These are phyloP conservation scores for Dusona sp. DNA, from an alignment of 2,888 invertebrate species.

Conservation along the genomic window DNA sequence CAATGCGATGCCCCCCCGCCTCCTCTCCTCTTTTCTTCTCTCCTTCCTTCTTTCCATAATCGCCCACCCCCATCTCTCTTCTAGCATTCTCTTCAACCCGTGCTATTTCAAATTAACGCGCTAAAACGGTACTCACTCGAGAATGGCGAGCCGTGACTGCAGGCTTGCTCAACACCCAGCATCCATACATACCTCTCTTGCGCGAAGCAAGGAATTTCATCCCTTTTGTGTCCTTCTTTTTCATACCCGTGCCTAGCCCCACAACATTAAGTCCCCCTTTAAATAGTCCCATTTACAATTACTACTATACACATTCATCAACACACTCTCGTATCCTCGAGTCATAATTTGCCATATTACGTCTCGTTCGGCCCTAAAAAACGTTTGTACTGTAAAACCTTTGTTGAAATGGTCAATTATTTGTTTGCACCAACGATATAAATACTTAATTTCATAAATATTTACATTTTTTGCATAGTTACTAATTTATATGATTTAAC, in stretches of 20 bases:
- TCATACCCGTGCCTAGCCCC: not conserved
- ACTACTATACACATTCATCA: not conserved
- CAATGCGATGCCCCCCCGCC: constrained; percentile 57
- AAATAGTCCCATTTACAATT: constrained; percentile 3
- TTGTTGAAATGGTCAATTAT: not conserved
- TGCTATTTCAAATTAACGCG: constrained; percentile 61
- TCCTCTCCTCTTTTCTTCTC: constrained; percentile 10
- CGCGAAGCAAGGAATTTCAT: constrained; percentile 30
- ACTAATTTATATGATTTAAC: not conserved
- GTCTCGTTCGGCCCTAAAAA: not conserved
- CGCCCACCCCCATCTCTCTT: not conserved
- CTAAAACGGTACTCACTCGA: constrained; percentile 62
- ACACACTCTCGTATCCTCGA: not conserved
- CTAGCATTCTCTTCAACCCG: constrained; percentile 3
- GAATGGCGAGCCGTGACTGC: constrained; percentile 22
- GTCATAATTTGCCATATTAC: not conserved
- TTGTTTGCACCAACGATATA: not conserved
- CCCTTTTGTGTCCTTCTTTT: constrained; percentile 6
- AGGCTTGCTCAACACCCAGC: constrained; percentile 5
- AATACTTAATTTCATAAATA: not conserved
- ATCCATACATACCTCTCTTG: not conserved
- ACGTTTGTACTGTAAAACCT: not conserved
- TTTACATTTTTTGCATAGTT: not conserved
- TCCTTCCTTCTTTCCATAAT: constrained; percentile 8
- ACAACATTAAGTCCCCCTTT: not conserved